Evolutionary conservation across 2,113 vertebrate species (phyloP).

Genomic region (Piaya cayana): DNA sequence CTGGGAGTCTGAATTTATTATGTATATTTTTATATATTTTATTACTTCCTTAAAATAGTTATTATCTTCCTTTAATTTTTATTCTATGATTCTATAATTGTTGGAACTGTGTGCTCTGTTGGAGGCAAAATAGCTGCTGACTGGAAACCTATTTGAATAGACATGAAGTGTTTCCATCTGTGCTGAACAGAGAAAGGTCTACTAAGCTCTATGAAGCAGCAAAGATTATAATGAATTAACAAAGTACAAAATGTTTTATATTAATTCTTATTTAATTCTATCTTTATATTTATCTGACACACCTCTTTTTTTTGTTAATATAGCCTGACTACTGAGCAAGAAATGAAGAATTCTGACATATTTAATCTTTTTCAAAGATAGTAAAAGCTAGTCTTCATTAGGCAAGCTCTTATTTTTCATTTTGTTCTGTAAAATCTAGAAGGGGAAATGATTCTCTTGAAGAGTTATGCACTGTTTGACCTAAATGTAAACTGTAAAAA

Average conservation of each 20-base stretch:
- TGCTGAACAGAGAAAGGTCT: constrained; percentile 35
- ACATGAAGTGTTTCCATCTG: constrained; percentile 1
- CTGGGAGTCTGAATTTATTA: too few species aligned
- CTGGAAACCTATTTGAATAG: constrained; percentile 42
- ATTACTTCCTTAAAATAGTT: too few species aligned
- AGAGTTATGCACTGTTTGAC: not conserved
- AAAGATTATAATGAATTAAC: constrained; percentile 6
- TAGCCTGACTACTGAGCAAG: not conserved
- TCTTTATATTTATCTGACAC: not conserved
- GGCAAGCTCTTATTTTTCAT: not conserved
- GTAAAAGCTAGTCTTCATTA: not conserved
- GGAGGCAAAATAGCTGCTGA: constrained; percentile 15
- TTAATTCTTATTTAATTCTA: not conserved
- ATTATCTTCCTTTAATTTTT: too few species aligned
- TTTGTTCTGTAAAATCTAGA: not conserved
- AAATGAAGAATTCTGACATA: not conserved
- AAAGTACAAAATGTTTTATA: not conserved
- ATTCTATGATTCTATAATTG: too few species aligned
- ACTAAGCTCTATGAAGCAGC: constrained; percentile 12
- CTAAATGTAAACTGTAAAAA: not conserved
- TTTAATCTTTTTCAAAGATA: not conserved
- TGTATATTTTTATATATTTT: too few species aligned
- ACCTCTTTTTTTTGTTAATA: not conserved
- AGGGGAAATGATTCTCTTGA: not conserved
- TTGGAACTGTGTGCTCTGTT: not conserved